Evolutionary conservation across 2,888 invertebrate genomes (phyloP).

Genomic region (Coelogynopora nodosa): DNA sequence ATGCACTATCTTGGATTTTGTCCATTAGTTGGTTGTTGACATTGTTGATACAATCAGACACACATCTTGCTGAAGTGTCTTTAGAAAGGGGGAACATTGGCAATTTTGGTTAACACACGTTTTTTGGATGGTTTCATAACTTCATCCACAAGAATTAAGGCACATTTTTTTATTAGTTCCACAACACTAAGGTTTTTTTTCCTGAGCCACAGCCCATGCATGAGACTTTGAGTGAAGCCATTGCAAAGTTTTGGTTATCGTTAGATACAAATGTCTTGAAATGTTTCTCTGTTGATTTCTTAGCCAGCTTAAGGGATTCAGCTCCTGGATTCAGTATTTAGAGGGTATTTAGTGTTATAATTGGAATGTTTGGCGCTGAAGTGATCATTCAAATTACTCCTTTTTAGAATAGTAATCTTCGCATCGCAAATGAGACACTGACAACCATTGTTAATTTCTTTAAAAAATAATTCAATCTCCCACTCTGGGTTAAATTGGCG

Average conservation of each 20-base stretch:
- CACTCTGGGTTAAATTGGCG: slow-evolving; percentile 1
- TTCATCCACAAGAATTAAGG: slow-evolving; percentile 3
- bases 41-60: slow-evolving; percentile 3
- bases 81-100: neutral
- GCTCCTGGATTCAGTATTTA: neutral
- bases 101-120: neutral
- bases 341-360: neutral
- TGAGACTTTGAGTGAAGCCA: slow-evolving; percentile 6
- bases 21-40: neutral
- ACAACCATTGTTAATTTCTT: neutral
- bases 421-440: slow-evolving; percentile 1
- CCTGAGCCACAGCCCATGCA: slow-evolving; percentile 21
- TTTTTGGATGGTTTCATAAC: neutral
- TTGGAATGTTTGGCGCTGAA: neutral
- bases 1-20: neutral
- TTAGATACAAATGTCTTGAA: neutral
- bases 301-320: neutral
- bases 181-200: neutral
- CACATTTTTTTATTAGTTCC: slow-evolving; percentile 26
- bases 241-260: neutral
- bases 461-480: slow-evolving; percentile 2
- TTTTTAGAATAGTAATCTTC: neutral
- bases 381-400: slow-evolving; percentile 6
- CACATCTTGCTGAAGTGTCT: neutral
- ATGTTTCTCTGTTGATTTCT: neutral